These are phyloP conservation scores for Sebastiscus albofasciatus DNA, from an alignment of 2,797 vertebrate species.

Conservation along the genomic window DNA sequence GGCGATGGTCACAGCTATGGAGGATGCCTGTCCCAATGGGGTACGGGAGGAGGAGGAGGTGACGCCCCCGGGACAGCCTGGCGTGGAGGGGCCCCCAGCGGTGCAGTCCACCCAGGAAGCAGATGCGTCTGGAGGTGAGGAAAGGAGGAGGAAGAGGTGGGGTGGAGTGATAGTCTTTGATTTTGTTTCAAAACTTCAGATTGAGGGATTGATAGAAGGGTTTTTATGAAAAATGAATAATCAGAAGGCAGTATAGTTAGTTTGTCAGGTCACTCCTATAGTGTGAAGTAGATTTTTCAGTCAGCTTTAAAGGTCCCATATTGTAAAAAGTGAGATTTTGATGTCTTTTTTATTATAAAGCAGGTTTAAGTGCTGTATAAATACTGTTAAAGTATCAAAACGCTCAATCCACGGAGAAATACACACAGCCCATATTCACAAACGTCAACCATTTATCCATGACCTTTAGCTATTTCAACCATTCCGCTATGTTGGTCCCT, in stretches of 20 bases:
- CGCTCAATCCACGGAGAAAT: no score
- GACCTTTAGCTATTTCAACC: background rate
- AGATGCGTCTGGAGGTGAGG: conserved; percentile 76
- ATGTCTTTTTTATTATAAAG: no score
- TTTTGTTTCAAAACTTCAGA: background rate
- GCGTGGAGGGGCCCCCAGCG: conserved; percentile 46
- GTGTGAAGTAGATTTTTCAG: background rate
- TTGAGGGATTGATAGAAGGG: background rate
- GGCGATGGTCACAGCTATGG: conserved; percentile 78
- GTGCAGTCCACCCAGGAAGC: conserved; percentile 62
- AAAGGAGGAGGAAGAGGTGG: conserved; percentile 21
- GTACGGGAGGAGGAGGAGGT: conserved; percentile 62
- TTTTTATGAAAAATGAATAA: background rate
- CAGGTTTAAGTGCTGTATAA: no score
- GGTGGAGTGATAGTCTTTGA: background rate
- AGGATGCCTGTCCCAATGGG: conserved; percentile 75
- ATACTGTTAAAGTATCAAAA: no score
- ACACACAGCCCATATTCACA: no score
- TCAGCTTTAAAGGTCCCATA: background rate
- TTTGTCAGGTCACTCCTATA: background rate
- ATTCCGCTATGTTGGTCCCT: background rate
- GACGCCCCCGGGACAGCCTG: conserved; percentile 58
- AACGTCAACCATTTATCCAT: background rate
- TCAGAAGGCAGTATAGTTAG: background rate
- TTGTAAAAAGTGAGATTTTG: no score